Percentiles rank a stretch among this genome's conserved stretches.
These are phyloP conservation scores for Oncorhynchus gorbuscha DNA, from an alignment of 2,113 vertebrate species.

Conservation along the genomic window DNA sequence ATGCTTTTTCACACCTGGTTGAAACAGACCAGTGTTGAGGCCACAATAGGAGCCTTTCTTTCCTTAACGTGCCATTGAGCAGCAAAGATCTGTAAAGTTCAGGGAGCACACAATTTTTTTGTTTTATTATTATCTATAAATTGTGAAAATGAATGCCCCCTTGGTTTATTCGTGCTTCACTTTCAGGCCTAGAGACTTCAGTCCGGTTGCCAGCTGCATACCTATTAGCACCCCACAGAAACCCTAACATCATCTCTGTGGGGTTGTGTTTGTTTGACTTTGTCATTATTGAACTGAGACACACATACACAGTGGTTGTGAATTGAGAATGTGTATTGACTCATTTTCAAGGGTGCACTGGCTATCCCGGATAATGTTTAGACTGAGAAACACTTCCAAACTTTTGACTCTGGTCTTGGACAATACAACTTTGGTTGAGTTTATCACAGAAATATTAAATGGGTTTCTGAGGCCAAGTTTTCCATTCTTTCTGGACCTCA, in stretches of 20 bases:
- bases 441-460: conserved; percentile 8
- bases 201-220: conserved; percentile 51
- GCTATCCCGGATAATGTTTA: conserved; percentile 52
- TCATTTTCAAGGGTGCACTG: conserved; percentile 55
- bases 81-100: conserved; percentile 59
- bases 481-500: conserved; percentile 54
- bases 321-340: conserved; percentile 41
- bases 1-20: conserved; percentile 53
- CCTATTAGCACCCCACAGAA: conserved; percentile 59
- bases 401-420: conserved; percentile 37
- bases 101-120: conserved; percentile 64
- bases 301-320: conserved; percentile 29
- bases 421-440: conserved; percentile 10
- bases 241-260: conserved; percentile 33
- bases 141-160: conserved; percentile 61
- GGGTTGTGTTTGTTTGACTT: conserved; percentile 65
- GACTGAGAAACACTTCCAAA: conserved; percentile 48
- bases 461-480: conserved; percentile 39
- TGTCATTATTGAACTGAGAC: conserved; percentile 57
- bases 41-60: conserved; percentile 64
- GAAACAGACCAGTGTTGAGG: conserved; percentile 29
- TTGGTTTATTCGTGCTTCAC: conserved; percentile 66
- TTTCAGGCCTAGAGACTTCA: conserved; percentile 42
- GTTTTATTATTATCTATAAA: conserved; percentile 70
- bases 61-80: conserved; percentile 42